Conservation (phyloP, 2,888 invertebrate species). For the Ligdia adustata region DNA sequence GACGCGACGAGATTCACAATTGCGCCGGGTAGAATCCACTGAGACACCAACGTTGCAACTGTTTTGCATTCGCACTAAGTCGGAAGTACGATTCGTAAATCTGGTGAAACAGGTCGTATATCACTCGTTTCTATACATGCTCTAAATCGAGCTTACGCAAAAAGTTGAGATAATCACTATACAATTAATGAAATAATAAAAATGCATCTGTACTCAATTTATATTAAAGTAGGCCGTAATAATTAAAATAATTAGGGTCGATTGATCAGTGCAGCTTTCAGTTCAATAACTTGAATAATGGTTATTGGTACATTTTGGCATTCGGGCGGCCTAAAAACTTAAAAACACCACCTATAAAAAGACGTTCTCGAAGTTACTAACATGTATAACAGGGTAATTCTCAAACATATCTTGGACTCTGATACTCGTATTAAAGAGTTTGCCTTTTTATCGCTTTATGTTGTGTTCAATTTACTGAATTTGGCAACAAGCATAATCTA, state of each 20-base stretch:
- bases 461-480: too few species aligned
- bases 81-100: conserved; percentile 10
- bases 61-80: neutral
- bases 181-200: conserved; percentile 8
- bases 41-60: conserved; percentile 18
- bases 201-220: conserved; percentile 11
- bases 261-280: conserved; percentile 1
- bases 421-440: too few species aligned
- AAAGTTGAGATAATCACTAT: neutral
- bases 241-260: conserved; percentile 15
- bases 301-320: too few species aligned
- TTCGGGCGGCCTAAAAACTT: too few species aligned
- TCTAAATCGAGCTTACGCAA: neutral
- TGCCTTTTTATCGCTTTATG: too few species aligned
- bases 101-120: neutral
- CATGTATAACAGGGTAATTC: too few species aligned
- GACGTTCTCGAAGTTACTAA: too few species aligned
- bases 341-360: too few species aligned
- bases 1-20: conserved; percentile 31
- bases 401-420: too few species aligned
- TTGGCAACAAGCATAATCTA: too few species aligned
- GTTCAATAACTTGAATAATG: neutral
- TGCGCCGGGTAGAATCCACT: conserved; percentile 14
- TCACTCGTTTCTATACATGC: neutral
- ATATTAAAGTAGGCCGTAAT: conserved; percentile 12